phyloP scores from a whole-genome alignment of 2,888 invertebrate species.

The Rhimphoctona megacephalus region DNA sequence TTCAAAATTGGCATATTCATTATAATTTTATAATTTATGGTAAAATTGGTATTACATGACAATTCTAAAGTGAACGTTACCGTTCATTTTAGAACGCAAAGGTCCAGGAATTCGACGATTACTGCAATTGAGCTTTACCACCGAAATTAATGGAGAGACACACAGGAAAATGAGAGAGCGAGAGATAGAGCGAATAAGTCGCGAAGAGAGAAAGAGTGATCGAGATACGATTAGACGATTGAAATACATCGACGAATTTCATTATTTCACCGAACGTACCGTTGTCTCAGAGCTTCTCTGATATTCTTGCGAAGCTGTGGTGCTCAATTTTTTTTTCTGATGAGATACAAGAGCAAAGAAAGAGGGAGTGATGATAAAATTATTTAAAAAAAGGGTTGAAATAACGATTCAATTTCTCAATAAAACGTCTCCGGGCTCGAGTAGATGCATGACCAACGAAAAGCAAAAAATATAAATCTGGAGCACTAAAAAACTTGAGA shows the following conservation, averaged over 20 bases:
- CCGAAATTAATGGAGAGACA: slow-evolving; percentile 52
- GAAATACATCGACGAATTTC: slow-evolving; percentile 76
- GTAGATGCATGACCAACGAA: slow-evolving; percentile 82
- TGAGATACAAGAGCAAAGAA: slow-evolving; percentile 71
- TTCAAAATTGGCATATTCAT: slow-evolving; percentile 24
- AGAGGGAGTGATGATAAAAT: slow-evolving; percentile 53
- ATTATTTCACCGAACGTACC: slow-evolving; percentile 71
- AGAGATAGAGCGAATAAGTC: slow-evolving; percentile 40
- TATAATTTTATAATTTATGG: slow-evolving; percentile 21
- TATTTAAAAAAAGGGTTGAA: not conserved
- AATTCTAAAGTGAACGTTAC: not conserved
- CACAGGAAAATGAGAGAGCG: slow-evolving; percentile 53
- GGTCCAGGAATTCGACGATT: not conserved
- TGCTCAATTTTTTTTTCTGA: slow-evolving; percentile 60
- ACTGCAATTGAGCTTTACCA: slow-evolving; percentile 43
- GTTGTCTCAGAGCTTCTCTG: slow-evolving; percentile 65
- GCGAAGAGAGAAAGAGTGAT: slow-evolving; percentile 18
- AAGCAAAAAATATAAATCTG: slow-evolving; percentile 45
- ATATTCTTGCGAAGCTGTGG: slow-evolving; percentile 47
- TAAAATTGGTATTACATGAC: slow-evolving; percentile 33
- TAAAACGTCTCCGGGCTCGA: slow-evolving; percentile 84
- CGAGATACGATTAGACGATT: slow-evolving; percentile 59
- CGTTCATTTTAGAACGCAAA: not conserved
- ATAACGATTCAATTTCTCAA: slow-evolving; percentile 79
- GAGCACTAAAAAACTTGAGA: slow-evolving; percentile 48